Conservation (phyloP, 2,888 invertebrate species). For the Lasius fuliginosus region DNA sequence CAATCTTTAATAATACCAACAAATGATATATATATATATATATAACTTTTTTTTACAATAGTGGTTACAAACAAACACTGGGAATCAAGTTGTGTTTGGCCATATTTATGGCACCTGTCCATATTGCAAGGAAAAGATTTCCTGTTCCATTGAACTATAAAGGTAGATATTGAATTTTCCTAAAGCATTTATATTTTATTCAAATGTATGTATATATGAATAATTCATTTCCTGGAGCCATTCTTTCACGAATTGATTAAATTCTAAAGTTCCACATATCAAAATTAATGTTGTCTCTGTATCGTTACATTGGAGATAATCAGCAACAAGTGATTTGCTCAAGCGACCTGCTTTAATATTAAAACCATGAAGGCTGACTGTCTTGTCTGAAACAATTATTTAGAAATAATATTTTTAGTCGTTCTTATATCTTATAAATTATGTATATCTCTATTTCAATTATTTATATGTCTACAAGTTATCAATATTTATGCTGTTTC, state of each 20-base stretch:
- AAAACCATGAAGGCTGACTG: constrained; percentile 75
- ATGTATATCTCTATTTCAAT: constrained; percentile 28
- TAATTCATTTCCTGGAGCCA: constrained; percentile 71
- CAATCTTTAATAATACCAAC: neutral
- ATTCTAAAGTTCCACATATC: constrained; percentile 81
- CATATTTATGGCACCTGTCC: constrained; percentile 82
- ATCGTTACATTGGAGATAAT: constrained; percentile 63
- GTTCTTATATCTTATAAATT: constrained; percentile 3
- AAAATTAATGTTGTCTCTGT: constrained; percentile 78
- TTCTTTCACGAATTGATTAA: constrained; percentile 75
- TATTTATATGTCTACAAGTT: neutral
- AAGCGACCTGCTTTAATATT: constrained; percentile 75
- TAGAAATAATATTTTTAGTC: constrained; percentile 4
- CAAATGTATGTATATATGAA: constrained; percentile 76
- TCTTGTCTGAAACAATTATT: constrained; percentile 68
- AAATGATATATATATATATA: neutral
- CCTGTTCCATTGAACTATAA: constrained; percentile 73
- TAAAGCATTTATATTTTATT: constrained; percentile 45
- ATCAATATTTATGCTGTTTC: neutral
- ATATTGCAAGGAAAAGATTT: constrained; percentile 80
- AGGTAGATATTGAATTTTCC: constrained; percentile 20
- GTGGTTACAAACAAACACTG: constrained; percentile 81
- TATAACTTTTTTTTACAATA: constrained; percentile 66
- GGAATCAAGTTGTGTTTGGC: constrained; percentile 80
- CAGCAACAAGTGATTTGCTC: constrained; percentile 67